Conservation (phyloP, 2,888 invertebrate genomes). For the Diachrysia chrysitis region DNA sequence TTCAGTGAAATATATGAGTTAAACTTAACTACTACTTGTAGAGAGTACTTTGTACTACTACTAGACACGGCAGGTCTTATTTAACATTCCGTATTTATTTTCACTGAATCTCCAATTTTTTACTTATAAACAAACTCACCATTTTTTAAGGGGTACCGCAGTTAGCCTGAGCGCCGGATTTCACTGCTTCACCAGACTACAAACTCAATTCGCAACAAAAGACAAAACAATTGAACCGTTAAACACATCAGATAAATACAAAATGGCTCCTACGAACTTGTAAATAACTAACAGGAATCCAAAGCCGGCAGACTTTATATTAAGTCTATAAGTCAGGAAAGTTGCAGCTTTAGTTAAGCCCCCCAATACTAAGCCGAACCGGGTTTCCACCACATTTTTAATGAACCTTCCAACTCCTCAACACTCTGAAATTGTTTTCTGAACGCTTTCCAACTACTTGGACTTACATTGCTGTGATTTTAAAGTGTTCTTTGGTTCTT, state of each 20-base stretch:
- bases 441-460: conserved; percentile 50
- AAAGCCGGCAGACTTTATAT: conserved; percentile 47
- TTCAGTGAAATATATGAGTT: no score
- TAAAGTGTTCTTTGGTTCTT: conserved; percentile 9
- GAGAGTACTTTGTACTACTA: no score
- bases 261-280: conserved; percentile 17
- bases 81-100: no score
- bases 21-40: no score
- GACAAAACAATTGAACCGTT: not conserved
- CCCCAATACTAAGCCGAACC: conserved; percentile 61
- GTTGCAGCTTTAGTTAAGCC: conserved; percentile 65
- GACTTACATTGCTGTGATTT: conserved; percentile 24
- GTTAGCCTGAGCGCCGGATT: no score
- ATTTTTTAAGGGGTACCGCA: no score
- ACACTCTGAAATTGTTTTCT: conserved; percentile 60
- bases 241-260: conserved; percentile 11
- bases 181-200: no score
- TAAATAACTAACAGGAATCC: conserved; percentile 53
- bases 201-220: not conserved
- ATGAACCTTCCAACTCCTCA: conserved; percentile 60
- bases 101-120: no score
- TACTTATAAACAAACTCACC: no score
- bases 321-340: conserved; percentile 68
- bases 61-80: no score
- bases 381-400: conserved; percentile 67